Evolutionary conservation across 2,113 vertebrate species (phyloP).

Genomic region (Gadus macrocephalus): DNA sequence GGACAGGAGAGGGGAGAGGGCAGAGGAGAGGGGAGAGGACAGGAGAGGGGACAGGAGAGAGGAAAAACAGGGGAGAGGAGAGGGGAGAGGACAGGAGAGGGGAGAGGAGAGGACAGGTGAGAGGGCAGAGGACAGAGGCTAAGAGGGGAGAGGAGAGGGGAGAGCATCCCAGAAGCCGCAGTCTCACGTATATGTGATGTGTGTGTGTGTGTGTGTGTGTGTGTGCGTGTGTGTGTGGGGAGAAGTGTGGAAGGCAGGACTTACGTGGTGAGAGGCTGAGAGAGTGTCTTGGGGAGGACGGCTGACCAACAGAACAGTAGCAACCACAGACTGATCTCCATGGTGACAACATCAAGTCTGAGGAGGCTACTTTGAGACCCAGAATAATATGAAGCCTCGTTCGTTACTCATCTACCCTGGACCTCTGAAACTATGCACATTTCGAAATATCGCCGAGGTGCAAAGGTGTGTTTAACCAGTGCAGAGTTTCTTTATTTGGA

Average conservation of each 20-base stretch:
- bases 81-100: too few species aligned
- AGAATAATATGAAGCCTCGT: too few species aligned
- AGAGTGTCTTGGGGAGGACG: neutral
- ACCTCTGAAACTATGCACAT: neutral
- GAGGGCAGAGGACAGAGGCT: neutral
- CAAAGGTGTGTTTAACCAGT: conserved; percentile 1
- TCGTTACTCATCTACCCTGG: neutral
- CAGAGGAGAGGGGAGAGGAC: neutral
- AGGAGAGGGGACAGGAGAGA: neutral
- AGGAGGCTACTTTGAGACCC: too few species aligned
- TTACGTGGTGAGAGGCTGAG: neutral
- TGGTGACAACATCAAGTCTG: neutral
- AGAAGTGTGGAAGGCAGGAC: too few species aligned
- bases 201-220: conserved; percentile 1
- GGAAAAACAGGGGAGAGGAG: too few species aligned
- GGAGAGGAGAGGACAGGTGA: neutral
- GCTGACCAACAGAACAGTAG: neutral
- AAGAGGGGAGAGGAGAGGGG: neutral
- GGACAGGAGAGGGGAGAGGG: too few species aligned
- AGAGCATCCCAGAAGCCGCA: neutral
- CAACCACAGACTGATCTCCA: neutral
- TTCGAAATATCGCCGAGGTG: neutral
- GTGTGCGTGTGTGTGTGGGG: neutral
- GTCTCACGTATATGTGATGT: neutral
- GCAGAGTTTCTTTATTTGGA: neutral